These are phyloP conservation scores for Eristalis tenax DNA, from an alignment of 2,888 invertebrate species.

Conservation along the genomic window DNA sequence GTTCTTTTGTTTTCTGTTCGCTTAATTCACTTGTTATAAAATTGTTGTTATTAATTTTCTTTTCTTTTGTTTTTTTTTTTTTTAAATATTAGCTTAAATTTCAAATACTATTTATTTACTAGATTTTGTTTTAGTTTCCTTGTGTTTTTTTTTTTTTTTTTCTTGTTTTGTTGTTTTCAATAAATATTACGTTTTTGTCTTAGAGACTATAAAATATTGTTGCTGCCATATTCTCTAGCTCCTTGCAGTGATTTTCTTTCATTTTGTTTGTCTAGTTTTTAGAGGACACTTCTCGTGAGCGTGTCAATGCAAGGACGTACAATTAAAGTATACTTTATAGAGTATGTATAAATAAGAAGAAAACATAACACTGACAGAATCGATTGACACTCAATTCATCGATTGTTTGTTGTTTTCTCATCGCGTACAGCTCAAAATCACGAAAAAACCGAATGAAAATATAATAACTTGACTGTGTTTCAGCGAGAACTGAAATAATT, in stretches of 20 bases:
- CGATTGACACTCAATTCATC: slow-evolving; percentile 20
- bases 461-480: slow-evolving; percentile 37
- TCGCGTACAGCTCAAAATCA: slow-evolving; percentile 62
- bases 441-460: slow-evolving; percentile 64
- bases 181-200: slow-evolving; percentile 71
- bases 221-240: slow-evolving; percentile 45
- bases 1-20: slow-evolving; percentile 31
- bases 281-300: not conserved
- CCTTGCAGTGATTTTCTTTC: slow-evolving; percentile 14
- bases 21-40: slow-evolving; percentile 58
- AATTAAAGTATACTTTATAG: not conserved
- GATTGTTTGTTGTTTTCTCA: slow-evolving; percentile 12
- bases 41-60: slow-evolving; percentile 42
- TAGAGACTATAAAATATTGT: slow-evolving; percentile 70
- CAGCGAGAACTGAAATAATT: not conserved
- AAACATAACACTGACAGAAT: not conserved
- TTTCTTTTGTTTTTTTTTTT: slow-evolving; percentile 14
- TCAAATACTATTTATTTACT: slow-evolving; percentile 62
- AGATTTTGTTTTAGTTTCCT: slow-evolving; percentile 23
- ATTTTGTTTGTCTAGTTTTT: slow-evolving; percentile 12
- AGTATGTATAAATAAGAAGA: not conserved
- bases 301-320: not conserved
- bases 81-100: slow-evolving; percentile 42
- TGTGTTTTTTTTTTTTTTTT: slow-evolving; percentile 22
- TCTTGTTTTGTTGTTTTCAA: slow-evolving; percentile 44